Evolutionary conservation across 2,113 vertebrate genomes (phyloP), one percentile per base, ranked within the genome.

Genomic region (Clinocottus analis): DNA sequence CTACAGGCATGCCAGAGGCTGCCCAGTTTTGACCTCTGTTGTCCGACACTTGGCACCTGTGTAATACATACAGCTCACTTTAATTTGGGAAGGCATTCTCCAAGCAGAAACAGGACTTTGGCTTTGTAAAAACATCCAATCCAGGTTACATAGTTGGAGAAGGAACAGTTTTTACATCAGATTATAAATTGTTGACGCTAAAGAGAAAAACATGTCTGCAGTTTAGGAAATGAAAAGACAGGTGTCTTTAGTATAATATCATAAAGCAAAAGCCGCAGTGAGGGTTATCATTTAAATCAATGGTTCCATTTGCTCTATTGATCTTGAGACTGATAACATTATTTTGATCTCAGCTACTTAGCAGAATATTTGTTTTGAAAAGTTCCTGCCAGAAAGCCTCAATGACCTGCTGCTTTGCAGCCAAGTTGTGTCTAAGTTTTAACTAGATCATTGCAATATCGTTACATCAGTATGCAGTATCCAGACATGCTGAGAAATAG

Each of bases 361-460:
- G 58, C 47, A 58, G 60, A 29, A 59, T 17, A 72, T 79, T 6
- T 68, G 29, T 27, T 84, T 78, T 75, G 67, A 55, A n/a, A 72
- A 19, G 31, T 55, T 61, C 33, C 75, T 49, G 65, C 21, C 12
- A n/a, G 3, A 4, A 23, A 16, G 59, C 19, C 61, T 66, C 43
- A 55, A 1, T 64, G 41, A 25, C 66, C 51, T 2, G 3, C 53
- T 61, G 0, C 37, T 8, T 7, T 45, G 29, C 14, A 13, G 59
- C 55, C 63, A 84, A 74, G 59, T 81, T 79, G 56, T 77, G 3
- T 65, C 80, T 70, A 7, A 59, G 59, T 23, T 80, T 60, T 63
- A 68, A 68, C 23, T 19, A 14, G 21, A 60, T 29, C n/a, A 51
- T 56, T 85, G 65, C 69, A 58, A 35, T 70, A 77, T 19, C 51